These are phyloP conservation scores for Typhlomys cinereus DNA, from an alignment of 2,113 vertebrate genomes.

Conservation along the genomic window DNA sequence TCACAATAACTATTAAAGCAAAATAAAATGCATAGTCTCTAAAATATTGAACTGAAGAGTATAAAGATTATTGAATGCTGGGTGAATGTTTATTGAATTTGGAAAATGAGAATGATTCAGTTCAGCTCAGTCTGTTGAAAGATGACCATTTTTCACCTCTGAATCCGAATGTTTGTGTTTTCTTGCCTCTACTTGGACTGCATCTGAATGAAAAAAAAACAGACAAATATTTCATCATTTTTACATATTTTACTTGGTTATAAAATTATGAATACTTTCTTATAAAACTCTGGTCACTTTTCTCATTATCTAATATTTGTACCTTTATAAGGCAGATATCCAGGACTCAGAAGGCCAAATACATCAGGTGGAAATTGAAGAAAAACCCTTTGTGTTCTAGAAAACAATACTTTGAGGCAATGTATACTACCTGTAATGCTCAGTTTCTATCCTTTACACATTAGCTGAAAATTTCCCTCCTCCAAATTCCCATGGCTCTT, in stretches of 20 bases:
- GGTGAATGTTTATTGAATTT: slow-evolving; percentile 57
- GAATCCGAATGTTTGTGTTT: slow-evolving; percentile 14
- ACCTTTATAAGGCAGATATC: not conserved
- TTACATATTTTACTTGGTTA: not conserved
- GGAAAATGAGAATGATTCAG: not conserved
- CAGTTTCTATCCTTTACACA: not conserved
- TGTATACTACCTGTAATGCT: not conserved
- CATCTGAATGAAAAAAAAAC: slow-evolving; percentile 25
- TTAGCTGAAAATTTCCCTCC: not conserved
- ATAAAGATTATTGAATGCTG: not conserved
- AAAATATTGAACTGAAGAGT: slow-evolving; percentile 41
- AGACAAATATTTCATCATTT: slow-evolving; percentile 20
- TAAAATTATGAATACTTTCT: slow-evolving; percentile 41
- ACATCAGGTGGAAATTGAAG: slow-evolving; percentile 18
- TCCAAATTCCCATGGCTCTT: not conserved
- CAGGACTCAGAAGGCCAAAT: not conserved
- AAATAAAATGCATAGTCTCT: not conserved
- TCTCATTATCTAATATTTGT: slow-evolving; percentile 12
- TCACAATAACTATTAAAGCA: not conserved
- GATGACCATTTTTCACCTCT: not conserved
- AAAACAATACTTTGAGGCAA: slow-evolving; percentile 7
- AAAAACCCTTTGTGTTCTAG: not conserved
- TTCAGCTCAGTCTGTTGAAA: not conserved
- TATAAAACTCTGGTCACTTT: slow-evolving; percentile 14
- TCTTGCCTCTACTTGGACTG: not conserved